Evolutionary conservation across 2,888 invertebrate genomes (phyloP), one percentile per base, ranked within the genome.

Genomic region (Drosophila buzzatii): DNA sequence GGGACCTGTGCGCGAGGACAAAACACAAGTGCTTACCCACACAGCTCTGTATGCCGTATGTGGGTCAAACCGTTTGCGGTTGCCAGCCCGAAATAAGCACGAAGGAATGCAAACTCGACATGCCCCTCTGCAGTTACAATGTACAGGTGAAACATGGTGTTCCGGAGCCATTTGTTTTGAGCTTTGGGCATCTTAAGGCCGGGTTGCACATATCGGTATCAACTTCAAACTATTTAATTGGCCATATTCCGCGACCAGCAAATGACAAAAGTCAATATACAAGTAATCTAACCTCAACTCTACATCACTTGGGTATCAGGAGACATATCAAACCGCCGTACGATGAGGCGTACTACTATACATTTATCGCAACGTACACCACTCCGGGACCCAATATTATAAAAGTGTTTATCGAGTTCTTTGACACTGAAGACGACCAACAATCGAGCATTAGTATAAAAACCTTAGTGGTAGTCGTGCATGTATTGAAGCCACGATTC

Each of bases 11-110:
- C 35, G 31, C 23, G 2, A 73, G 63, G 3, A 39, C 45, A 0
- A 9, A 31, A 44, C 66, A 73, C n/a, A 37, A 1, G 2, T 76
- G 77, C 41, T 2, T 44, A 3, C 27, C 4, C 8, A 53, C n/a
- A 0, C 10, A 64, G 18, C 42, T 27, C n/a, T 76, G 76, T 42
- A 20, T 57, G n/a, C 56, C 65, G 0, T 76, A 76, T 31, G 59
- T 76, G 1, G 73, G 62, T n/a, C 76, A 76, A 42, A 41, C 33
- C 4, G 37, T 70, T 27, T 76, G 76, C 39, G 5, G 52, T 27
- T 68, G 56, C 27, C 41, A 9, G 23, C 20, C 10, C 14, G 31
- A 14, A 16, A 12, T 16, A 6, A 45, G 45, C 3, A 37, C 16
- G 27, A n/a, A 10, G 9, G 44, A 47, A 10, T 49, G 56, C 53